Base-by-base conservation (phyloP, 2,113 vertebrate genomes). In the Carettochelys insculpta region DNA sequence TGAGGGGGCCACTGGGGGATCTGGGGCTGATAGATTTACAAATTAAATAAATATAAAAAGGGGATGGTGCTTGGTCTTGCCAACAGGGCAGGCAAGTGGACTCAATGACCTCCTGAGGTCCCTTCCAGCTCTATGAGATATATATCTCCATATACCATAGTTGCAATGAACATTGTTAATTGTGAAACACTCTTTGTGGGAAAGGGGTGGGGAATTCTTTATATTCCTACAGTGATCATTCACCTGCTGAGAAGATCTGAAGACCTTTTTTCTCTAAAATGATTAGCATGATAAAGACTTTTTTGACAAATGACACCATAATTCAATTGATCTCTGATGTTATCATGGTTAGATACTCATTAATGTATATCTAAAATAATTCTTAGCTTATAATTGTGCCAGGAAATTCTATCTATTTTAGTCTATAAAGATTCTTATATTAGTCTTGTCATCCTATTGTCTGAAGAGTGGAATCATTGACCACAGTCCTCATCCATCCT, bases 281-380 rank as follows among this genome's bases (percentile, higher is more conserved):
- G 82, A 90, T 91, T 93, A 87, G 93, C 94, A 91, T 2, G 11
- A 83, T 81, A 87, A 91, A 94, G 58, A 95, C 53, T 88, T 88
- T 95, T 95, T 90, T 80, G 92, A 84, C 86, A 92, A 90, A 92
- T 78, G 71, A 22, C 11, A 61, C 94, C 87, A 90, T 94, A 86
- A 93, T 93, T 92, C 89, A 94, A 93, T 80, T 93, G 87, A 71
- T 34, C 75, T 80, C 83, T 38, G 82, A 11, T 92, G 71, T 92
- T 81, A 82, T 94, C 90, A 25, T 91, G 38, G 5, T 47, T 87
- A 88, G 19, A 86, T 93, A 88, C 88, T 68, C 90, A n/a, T 92
- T 95, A 91, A 93, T 75, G 82, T 77, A 75, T 80, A 73, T 8
- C 88, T 68, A 73, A 77, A 92, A 89, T 78, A 87, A 85, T 89